Conservation (phyloP, 2,888 invertebrate genomes). For the Clitarchus hookeri region DNA sequence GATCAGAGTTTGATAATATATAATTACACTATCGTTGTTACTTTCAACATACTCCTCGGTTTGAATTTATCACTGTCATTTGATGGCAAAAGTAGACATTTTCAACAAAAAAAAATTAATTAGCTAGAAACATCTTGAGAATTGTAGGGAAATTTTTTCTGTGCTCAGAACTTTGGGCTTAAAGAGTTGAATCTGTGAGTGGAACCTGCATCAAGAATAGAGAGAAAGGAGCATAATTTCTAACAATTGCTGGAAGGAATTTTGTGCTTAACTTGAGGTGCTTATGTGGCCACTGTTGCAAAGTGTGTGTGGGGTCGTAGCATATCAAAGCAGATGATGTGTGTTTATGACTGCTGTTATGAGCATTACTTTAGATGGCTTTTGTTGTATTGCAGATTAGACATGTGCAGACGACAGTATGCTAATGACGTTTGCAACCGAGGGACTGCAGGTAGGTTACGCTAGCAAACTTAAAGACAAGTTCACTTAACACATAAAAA, state of each 20-base stretch:
- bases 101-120: neutral
- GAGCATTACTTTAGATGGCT: slow-evolving; percentile 28
- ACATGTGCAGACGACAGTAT: slow-evolving; percentile 97
- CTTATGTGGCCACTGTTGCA: neutral
- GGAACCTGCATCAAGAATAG: neutral
- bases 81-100: too few relatives aligned
- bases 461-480: neutral
- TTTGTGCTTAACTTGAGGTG: neutral
- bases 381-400: slow-evolving; percentile 79
- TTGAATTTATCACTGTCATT: too few relatives aligned
- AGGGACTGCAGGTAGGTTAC: slow-evolving; percentile 93
- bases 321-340: slow-evolving; percentile 16
- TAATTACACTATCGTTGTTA: too few relatives aligned
- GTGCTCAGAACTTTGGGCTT: neutral
- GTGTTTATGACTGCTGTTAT: neutral
- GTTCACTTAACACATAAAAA: neutral
- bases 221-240: neutral
- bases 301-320: neutral
- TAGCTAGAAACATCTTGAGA: neutral
- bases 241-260: neutral
- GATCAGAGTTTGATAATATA: too few relatives aligned
- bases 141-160: neutral
- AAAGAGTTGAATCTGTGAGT: neutral
- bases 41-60: too few relatives aligned
- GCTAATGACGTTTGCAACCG: slow-evolving; percentile 95